Evolutionary conservation across 2,113 vertebrate genomes (phyloP).

Genomic region (Aplodontia rufa): DNA sequence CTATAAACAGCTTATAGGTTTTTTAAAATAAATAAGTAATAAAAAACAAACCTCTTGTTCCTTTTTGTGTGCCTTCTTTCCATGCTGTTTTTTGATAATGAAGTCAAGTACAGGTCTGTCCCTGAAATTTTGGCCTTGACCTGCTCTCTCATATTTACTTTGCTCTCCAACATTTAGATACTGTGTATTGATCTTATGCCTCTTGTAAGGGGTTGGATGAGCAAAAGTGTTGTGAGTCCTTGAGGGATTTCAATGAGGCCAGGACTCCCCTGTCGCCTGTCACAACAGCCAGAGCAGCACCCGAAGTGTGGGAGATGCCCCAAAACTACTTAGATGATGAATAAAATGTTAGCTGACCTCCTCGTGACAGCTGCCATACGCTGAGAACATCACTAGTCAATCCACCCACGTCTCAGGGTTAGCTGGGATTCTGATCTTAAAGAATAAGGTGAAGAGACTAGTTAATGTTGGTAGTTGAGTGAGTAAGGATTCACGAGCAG

Average conservation of each 20-base stretch:
- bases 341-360: neutral
- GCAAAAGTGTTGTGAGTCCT: neutral
- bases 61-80: neutral
- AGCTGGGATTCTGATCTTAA: neutral
- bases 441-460: neutral
- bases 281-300: neutral
- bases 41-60: neutral
- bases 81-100: neutral
- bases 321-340: neutral
- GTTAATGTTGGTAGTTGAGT: too few relatives aligned
- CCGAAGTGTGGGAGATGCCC: neutral
- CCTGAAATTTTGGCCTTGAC: neutral
- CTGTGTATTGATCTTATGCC: neutral
- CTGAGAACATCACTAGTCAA: neutral
- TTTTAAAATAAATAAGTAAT: neutral
- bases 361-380: neutral
- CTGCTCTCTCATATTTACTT: neutral
- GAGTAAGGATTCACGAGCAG: neutral
- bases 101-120: neutral
- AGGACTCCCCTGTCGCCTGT: too few relatives aligned
- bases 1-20: conserved; percentile 7
- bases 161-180: neutral
- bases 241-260: neutral
- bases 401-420: neutral
- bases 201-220: neutral